Evolutionary conservation across 2,797 vertebrate genomes (phyloP).

Genomic region (Adelosebastes latens): DNA sequence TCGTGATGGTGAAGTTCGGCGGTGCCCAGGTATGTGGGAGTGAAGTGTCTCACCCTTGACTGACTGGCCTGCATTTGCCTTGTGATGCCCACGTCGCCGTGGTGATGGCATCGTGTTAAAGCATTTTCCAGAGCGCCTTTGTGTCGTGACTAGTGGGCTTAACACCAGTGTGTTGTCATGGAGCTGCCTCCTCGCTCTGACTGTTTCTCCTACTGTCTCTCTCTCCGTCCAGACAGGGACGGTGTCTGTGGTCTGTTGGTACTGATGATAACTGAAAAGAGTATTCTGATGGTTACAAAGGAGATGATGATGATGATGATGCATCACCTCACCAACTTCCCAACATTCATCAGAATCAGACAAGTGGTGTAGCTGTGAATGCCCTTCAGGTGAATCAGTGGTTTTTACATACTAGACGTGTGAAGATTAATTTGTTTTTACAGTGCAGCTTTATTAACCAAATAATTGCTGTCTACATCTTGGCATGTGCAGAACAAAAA

Average conservation of each 20-base stretch:
- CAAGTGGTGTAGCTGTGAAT: background rate
- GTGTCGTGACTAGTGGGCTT: slow-evolving; percentile 69
- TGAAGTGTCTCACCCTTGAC: slow-evolving; percentile 58
- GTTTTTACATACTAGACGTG: background rate
- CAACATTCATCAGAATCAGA: background rate
- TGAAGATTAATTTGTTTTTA: background rate
- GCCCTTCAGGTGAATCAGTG: background rate
- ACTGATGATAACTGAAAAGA: background rate
- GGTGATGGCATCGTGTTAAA: slow-evolving; percentile 36
- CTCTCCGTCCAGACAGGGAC: slow-evolving; percentile 39
- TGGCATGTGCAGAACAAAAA: background rate
- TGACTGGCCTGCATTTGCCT: slow-evolving; percentile 48
- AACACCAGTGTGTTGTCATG: slow-evolving; percentile 20
- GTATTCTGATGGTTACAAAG: background rate
- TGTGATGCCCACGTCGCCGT: slow-evolving; percentile 50
- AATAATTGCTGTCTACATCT: background rate
- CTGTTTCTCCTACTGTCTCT: slow-evolving; percentile 34
- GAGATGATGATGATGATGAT: background rate
- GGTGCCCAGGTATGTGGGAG: slow-evolving; percentile 51
- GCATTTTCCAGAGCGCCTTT: slow-evolving; percentile 20
- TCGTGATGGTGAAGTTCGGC: slow-evolving; percentile 51
- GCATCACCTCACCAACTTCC: background rate
- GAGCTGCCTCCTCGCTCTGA: slow-evolving; percentile 43
- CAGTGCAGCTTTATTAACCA: background rate
- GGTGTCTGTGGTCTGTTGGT: slow-evolving; percentile 12